Percentiles rank a stretch among this genome's conserved stretches.
Evolutionary conservation across 2,113 vertebrate species (phyloP).

Genomic region (Columbina picui): DNA sequence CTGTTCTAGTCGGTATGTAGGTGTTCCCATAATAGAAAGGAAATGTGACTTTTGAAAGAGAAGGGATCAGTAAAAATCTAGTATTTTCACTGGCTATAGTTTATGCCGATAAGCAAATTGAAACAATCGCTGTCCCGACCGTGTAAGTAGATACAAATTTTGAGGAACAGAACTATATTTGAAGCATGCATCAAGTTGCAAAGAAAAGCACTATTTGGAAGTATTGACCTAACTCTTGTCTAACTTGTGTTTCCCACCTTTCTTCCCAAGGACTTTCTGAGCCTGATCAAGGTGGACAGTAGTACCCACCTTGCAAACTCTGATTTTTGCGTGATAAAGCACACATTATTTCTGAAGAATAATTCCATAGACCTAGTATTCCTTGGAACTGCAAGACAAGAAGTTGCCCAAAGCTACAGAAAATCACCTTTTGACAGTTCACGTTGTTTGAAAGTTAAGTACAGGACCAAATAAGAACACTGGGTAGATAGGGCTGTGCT

Average conservation of each 20-base stretch:
- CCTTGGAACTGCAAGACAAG: background rate
- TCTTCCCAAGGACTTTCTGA: background rate
- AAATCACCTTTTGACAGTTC: background rate
- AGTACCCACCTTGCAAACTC: background rate
- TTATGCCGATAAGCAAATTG: background rate
- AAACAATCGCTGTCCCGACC: background rate
- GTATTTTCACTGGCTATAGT: background rate
- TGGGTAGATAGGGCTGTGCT: background rate
- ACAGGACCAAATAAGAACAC: background rate
- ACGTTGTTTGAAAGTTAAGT: background rate
- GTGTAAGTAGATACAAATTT: background rate
- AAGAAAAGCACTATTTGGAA: background rate
- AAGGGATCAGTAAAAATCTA: background rate
- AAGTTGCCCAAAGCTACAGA: background rate
- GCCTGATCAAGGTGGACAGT: background rate
- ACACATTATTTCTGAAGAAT: background rate
- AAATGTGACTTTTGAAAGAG: background rate
- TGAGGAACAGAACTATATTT: background rate
- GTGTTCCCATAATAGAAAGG: background rate
- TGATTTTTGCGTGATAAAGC: background rate
- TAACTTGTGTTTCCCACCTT: background rate
- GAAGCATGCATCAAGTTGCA: rapidly evolving
- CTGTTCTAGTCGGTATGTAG: background rate
- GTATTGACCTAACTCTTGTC: background rate
- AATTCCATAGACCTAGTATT: background rate